Base-by-base conservation (phyloP, 2,888 invertebrate species). In the Drosophila tanythrix region DNA sequence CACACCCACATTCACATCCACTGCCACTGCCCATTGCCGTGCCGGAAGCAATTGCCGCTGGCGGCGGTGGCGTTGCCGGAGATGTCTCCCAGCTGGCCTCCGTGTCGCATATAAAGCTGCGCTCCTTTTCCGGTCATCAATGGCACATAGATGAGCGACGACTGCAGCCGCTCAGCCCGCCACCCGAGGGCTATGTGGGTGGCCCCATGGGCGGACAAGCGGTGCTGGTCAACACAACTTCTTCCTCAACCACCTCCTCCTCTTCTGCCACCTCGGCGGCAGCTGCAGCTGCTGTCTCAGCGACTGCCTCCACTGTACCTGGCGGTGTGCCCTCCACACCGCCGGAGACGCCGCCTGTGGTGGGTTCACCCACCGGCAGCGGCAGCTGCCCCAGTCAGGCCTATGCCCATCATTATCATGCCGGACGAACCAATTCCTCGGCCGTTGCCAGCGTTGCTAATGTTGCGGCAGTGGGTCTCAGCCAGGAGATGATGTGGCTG, bases 271-370 rank as follows among this genome's bases (percentile, higher is more conserved):
- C 69, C 13, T 27, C 71, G 0, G 55, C 78, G 0, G 78, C 78
- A 2, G 74, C 77, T 2, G 78, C 69, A 0, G 76, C 76, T 2
- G 73, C 79, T 5, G 79, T 59, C 3, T 68, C 66, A 1, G 75
- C 65, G 4, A 50, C 81, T 92, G 55, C 80, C 18, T 65, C 83
- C 1, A 58, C 84, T 1, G 93, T 94, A 43, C 91, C 91, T 1
- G 95, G 95, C 40, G 95, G 95, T 65, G 95, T 96, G 83, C 97
- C 97, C 38, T 96, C 97, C 52, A 97, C 97, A 33, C 97, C 97
- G 10, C 97, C 97, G 7, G 97, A 97, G 92, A 97, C 97, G 15
- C 97, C 98, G 18, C 96, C 96, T 0, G 95, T 94, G 8, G 94
- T 94, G 57, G 94, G 94, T 13, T 95, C 95, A 10, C 95, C 95